Evolutionary conservation across 1,140 invertebrate genomes (phyloP).

Genomic region (Drosophila guanche): DNA sequence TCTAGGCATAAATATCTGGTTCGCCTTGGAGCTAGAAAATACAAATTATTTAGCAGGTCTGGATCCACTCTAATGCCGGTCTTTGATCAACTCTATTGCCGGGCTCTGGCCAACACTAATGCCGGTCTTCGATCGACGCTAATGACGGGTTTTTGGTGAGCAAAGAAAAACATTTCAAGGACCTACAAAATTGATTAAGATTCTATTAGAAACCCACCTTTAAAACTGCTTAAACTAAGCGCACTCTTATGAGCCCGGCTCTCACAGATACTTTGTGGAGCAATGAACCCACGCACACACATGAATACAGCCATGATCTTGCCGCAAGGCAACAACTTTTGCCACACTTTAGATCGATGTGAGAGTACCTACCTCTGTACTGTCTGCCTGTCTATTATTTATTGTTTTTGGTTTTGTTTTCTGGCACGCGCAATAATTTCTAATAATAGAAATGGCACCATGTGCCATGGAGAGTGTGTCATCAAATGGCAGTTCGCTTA

Average conservation of each 20-base stretch:
- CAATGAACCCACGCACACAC: constrained; percentile 19
- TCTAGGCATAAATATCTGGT: neutral
- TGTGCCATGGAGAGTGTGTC: constrained; percentile 14
- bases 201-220: constrained; percentile 3
- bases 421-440: constrained; percentile 29
- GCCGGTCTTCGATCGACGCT: constrained; percentile 1
- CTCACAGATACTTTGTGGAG: neutral
- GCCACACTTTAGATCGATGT: constrained; percentile 10
- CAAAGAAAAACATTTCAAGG: constrained; percentile 44
- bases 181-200: constrained; percentile 24
- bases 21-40: constrained; percentile 7
- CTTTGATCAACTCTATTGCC: neutral
- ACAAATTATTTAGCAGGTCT: constrained; percentile 4
- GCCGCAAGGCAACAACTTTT: no score
- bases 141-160: constrained; percentile 7
- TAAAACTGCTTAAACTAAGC: no score
- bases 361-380: neutral
- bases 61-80: constrained; percentile 3
- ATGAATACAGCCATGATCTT: neutral
- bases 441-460: constrained; percentile 34
- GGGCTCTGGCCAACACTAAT: neutral
- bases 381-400: neutral
- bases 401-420: constrained; percentile 13
- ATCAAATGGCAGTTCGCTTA: constrained; percentile 21
- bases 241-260: neutral